phyloP scores from a whole-genome alignment of 1,140 invertebrate genomes.

The Magallana ariakensis region DNA sequence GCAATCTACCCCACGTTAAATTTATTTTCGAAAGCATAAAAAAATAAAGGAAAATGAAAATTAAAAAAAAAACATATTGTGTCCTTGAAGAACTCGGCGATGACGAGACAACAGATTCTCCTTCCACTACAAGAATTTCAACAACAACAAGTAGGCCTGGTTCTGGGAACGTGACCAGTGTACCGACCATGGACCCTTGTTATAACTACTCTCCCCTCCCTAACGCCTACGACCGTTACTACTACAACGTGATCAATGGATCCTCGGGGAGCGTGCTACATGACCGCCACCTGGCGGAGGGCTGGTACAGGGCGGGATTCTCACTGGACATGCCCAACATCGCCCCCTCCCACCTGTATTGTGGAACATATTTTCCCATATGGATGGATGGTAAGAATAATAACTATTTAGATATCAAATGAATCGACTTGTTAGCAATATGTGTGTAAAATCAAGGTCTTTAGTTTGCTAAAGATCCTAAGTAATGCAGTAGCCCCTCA shows the following conservation, averaged over 20 bases:
- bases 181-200: neutral
- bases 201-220: neutral
- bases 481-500: too few species aligned
- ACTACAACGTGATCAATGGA: neutral
- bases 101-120: too few species aligned
- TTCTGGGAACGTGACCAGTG: neutral
- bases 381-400: neutral
- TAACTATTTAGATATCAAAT: too few species aligned
- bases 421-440: too few species aligned
- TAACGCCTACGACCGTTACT: constrained; percentile 5
- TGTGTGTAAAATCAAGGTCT: too few species aligned
- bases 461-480: too few species aligned
- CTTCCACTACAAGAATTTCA: too few species aligned
- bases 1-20: too few species aligned
- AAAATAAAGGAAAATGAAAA: too few species aligned
- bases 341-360: neutral
- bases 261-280: neutral
- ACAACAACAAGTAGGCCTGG: neutral
- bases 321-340: constrained; percentile 8
- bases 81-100: too few species aligned
- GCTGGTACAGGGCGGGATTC: neutral
- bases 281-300: constrained; percentile 4
- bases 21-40: too few species aligned
- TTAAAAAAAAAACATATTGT: too few species aligned
- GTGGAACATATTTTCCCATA: neutral